Conservation (phyloP, 23 tunicate species). For the Corella eumyota region DNA sequence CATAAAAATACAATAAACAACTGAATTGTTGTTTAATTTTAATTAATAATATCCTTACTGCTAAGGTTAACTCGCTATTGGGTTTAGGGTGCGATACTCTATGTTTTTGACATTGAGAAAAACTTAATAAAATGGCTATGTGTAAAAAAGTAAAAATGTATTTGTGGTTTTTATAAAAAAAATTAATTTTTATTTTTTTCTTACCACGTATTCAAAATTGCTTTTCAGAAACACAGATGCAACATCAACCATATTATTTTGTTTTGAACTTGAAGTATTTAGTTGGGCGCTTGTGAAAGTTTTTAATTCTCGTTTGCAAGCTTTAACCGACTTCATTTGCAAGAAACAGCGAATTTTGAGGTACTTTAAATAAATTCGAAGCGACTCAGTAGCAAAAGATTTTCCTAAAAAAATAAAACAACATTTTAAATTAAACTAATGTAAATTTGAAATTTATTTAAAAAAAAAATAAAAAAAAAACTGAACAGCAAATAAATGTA, state of each 20-base stretch:
- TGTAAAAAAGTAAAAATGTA: too few species aligned
- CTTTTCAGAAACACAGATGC: conserved; percentile 69
- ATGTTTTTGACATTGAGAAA: too few species aligned
- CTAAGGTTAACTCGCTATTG: too few species aligned
- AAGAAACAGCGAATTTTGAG: conserved; percentile 36
- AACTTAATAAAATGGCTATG: too few species aligned
- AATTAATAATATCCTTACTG: too few species aligned
- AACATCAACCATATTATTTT: conserved; percentile 5
- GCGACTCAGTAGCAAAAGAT: conserved; percentile 1
- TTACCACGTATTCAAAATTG: conserved; percentile 67
- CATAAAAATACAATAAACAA: neutral
- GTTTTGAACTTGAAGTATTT: conserved; percentile 4
- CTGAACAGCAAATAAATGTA: too few species aligned
- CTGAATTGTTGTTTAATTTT: neutral
- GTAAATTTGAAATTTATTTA: too few species aligned
- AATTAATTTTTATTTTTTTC: conserved; percentile 4
- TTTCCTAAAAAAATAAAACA: conserved; percentile 9
- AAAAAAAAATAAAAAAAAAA: too few species aligned
- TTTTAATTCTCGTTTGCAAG: conserved; percentile 68
- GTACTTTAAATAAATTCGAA: conserved; percentile 7
- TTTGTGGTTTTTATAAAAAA: too few species aligned
- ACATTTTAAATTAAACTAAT: neutral
- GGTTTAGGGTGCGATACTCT: too few species aligned
- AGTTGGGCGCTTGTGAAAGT: conserved; percentile 1
- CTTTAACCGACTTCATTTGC: conserved; percentile 48